Conservation (phyloP, 2,888 invertebrate species). For the Drosophila prostipennis region DNA sequence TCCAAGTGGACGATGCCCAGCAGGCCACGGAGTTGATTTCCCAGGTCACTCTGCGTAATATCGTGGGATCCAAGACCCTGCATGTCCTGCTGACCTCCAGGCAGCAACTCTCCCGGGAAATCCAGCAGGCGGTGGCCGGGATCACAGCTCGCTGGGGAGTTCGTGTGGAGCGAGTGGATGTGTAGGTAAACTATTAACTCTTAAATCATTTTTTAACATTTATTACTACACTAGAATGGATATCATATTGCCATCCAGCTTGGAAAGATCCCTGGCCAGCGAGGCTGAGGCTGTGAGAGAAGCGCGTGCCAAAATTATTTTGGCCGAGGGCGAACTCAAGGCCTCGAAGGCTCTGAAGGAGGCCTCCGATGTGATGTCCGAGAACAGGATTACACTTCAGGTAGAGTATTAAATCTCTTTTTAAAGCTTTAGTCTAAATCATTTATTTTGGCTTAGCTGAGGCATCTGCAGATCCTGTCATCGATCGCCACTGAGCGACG, state of each 20-base stretch:
- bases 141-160: constrained; percentile 96
- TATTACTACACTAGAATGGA: constrained; percentile 61
- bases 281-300: constrained; percentile 78
- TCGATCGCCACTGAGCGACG: constrained; percentile 69
- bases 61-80: constrained; percentile 94
- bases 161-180: constrained; percentile 95
- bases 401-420: constrained; percentile 31
- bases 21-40: constrained; percentile 91
- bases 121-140: constrained; percentile 92
- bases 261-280: constrained; percentile 75
- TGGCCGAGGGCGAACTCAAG: constrained; percentile 74
- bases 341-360: constrained; percentile 72
- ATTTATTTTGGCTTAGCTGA: constrained; percentile 48
- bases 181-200: constrained; percentile 86
- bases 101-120: constrained; percentile 93
- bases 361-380: constrained; percentile 76
- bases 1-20: constrained; percentile 86
- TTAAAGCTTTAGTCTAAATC: background rate
- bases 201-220: background rate
- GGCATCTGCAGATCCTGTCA: constrained; percentile 73
- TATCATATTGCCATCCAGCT: constrained; percentile 62
- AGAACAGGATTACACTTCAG: constrained; percentile 74
- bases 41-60: constrained; percentile 93
- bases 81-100: constrained; percentile 95
- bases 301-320: constrained; percentile 80